phyloP scores from a whole-genome alignment of 2,888 invertebrate species.

The Idaea aversata region DNA sequence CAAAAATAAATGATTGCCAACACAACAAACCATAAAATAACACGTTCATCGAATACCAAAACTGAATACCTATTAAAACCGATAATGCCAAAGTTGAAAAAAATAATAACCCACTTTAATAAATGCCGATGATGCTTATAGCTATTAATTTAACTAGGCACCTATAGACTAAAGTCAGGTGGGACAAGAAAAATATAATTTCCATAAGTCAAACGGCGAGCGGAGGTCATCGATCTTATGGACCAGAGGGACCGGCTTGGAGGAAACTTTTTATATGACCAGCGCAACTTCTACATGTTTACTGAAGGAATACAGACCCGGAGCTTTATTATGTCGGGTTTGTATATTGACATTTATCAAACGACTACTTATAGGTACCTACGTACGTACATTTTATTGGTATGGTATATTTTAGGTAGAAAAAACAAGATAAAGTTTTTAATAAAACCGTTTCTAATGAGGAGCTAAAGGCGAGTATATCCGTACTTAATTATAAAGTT shows the following conservation, averaged over 20 bases:
- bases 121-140: conserved; percentile 37
- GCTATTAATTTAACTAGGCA: conserved; percentile 46
- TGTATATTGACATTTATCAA: conserved; percentile 30
- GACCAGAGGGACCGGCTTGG: conserved; percentile 74
- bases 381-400: neutral
- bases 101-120: conserved; percentile 9
- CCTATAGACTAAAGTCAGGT: conserved; percentile 48
- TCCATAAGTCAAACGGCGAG: conserved; percentile 75
- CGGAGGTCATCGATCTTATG: conserved; percentile 71
- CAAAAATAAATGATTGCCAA: neutral
- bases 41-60: neutral
- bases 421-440: neutral
- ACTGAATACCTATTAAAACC: neutral
- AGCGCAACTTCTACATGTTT: conserved; percentile 64
- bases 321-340: conserved; percentile 32
- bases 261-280: conserved; percentile 72
- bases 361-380: conserved; percentile 3
- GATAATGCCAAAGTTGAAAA: conserved; percentile 13
- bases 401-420: neutral
- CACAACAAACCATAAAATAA: neutral
- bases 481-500: neutral
- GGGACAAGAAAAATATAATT: conserved; percentile 67
- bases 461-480: neutral
- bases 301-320: conserved; percentile 51
- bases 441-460: neutral